Conservation (phyloP, 2,113 vertebrate genomes). For the Cynopterus brachyotis region DNA sequence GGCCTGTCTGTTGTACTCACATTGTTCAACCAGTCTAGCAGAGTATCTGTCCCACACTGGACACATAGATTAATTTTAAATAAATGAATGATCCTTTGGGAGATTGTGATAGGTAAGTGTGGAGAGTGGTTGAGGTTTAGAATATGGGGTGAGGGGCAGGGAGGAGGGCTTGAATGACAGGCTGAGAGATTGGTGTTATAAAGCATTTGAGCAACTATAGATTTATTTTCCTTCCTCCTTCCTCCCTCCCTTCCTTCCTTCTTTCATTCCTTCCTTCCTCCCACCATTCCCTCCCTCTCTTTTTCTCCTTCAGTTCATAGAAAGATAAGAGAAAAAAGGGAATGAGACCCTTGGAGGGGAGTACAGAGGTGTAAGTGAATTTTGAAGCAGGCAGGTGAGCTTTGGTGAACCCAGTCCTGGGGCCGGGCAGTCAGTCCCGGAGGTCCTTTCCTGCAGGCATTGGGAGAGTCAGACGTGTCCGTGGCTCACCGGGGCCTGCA, state of each 20-base stretch:
- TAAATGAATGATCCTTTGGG: background rate
- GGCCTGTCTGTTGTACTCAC: background rate
- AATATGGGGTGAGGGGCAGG: background rate
- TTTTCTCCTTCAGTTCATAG: background rate
- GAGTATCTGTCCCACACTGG: background rate
- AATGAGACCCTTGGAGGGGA: background rate
- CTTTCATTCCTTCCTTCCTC: background rate
- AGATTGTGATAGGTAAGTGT: background rate
- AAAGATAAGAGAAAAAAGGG: background rate
- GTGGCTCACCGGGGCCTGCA: accelerated
- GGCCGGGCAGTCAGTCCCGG: background rate
- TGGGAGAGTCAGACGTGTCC: background rate
- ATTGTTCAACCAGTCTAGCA: background rate
- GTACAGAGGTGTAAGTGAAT: background rate
- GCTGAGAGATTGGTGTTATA: background rate
- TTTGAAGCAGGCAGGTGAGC: background rate
- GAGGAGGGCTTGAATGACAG: background rate
- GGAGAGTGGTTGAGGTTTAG: background rate
- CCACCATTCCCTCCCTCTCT: background rate
- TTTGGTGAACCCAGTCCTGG: background rate
- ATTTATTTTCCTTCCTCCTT: background rate
- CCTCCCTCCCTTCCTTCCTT: background rate
- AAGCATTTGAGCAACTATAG: background rate
- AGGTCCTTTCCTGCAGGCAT: accelerated
- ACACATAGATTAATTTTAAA: background rate